These are phyloP conservation scores for Elgonia sp. DNA, from an alignment of 2,888 invertebrate genomes.

Conservation along the genomic window DNA sequence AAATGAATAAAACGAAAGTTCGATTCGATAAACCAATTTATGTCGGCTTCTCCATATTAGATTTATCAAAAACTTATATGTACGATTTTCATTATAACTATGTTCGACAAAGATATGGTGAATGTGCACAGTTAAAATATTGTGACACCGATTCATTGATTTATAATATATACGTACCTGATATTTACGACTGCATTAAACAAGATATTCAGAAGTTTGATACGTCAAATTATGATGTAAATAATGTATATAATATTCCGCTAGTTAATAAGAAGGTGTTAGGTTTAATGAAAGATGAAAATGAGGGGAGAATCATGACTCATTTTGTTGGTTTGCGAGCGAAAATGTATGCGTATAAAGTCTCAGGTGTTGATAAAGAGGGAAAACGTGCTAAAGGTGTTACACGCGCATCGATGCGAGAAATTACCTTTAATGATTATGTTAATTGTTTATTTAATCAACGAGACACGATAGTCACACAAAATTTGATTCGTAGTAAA, in stretches of 20 bases:
- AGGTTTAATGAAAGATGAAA: no score
- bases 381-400: constrained; percentile 77
- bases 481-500: constrained; percentile 55
- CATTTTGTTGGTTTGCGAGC: constrained; percentile 77
- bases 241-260: no score
- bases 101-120: constrained; percentile 15
- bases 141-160: constrained; percentile 82
- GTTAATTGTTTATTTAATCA: constrained; percentile 43
- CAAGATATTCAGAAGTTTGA: constrained; percentile 81
- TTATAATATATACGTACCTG: constrained; percentile 81
- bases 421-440: constrained; percentile 71
- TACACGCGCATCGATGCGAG: constrained; percentile 62
- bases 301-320: constrained; percentile 79
- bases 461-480: neutral
- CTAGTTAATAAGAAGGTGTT: no score
- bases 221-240: constrained; percentile 78
- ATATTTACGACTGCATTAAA: constrained; percentile 82
- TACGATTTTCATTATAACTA: no score
- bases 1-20: constrained; percentile 52
- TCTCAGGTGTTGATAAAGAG: constrained; percentile 60
- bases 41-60: no score
- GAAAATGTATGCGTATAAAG: constrained; percentile 73
- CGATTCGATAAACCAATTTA: constrained; percentile 67
- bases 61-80: no score
- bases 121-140: constrained; percentile 78